phyloP scores from a whole-genome alignment of 2,888 invertebrate species.

The Coleophora deauratella region DNA sequence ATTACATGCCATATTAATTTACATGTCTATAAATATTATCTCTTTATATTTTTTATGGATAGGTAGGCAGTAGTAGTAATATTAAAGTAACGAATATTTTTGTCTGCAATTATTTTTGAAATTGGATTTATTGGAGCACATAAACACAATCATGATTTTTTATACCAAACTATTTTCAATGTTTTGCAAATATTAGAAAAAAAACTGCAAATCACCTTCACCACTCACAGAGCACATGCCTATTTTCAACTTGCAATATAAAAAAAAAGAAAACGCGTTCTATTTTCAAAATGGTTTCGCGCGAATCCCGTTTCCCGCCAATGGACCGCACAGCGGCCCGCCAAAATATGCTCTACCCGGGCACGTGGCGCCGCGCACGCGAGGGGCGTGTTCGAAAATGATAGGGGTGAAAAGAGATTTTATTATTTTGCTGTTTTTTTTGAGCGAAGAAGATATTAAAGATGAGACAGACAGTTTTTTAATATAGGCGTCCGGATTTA shows the following conservation, averaged over 20 bases:
- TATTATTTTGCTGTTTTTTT: constrained; percentile 2
- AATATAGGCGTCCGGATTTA: too few species aligned
- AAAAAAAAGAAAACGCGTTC: background rate
- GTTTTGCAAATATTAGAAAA: too few species aligned
- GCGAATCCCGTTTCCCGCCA: background rate
- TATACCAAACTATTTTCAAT: too few species aligned
- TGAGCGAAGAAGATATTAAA: too few species aligned
- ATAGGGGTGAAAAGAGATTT: constrained; percentile 1
- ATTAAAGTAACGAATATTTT: too few species aligned
- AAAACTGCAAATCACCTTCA: background rate
- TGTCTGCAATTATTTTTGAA: too few species aligned
- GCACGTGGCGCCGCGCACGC: constrained; percentile 51
- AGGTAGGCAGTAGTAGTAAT: too few species aligned
- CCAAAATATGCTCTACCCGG: constrained; percentile 55
- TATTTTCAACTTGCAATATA: background rate
- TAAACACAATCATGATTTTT: too few species aligned
- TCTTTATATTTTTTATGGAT: background rate
- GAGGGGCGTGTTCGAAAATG: constrained; percentile 30
- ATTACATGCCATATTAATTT: constrained; percentile 61
- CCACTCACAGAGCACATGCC: constrained; percentile 5
- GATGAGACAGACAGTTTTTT: too few species aligned
- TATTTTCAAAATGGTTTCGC: constrained; percentile 1
- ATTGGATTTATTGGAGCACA: background rate
- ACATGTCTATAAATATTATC: constrained; percentile 22
- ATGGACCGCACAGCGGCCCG: constrained; percentile 49